Percentiles rank a stretch among this genome's conserved stretches.
Evolutionary conservation across 2,797 vertebrate species (phyloP).

Genomic region (Streptopelia turtur): DNA sequence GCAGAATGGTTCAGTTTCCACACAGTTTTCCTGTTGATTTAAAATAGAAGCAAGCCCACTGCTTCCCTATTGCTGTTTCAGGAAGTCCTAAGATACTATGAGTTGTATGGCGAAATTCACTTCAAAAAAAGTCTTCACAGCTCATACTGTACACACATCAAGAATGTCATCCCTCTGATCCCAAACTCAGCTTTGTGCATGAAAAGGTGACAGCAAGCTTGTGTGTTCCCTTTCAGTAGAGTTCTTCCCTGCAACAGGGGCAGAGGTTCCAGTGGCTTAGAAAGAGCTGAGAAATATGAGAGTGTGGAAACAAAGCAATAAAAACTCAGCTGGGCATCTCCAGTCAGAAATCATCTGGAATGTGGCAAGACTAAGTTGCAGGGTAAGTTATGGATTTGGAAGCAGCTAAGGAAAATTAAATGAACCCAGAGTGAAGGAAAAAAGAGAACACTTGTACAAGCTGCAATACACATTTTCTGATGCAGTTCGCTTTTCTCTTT

Average conservation of each 20-base stretch:
- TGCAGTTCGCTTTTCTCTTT: background rate
- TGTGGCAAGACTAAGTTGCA: background rate
- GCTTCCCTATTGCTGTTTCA: background rate
- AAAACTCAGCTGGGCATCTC: constrained; percentile 19
- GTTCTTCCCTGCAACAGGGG: background rate
- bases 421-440: background rate
- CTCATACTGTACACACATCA: background rate
- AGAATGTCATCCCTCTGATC: background rate
- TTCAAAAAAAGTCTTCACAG: background rate
- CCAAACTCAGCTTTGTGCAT: background rate
- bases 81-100: background rate
- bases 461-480: background rate
- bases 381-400: constrained; percentile 11
- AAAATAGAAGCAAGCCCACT: background rate
- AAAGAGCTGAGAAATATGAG: constrained; percentile 42
- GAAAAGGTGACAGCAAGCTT: background rate
- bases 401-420: constrained; percentile 44
- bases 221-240: background rate
- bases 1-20: background rate
- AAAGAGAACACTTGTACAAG: background rate
- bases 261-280: background rate
- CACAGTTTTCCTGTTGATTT: background rate
- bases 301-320: constrained; percentile 2
- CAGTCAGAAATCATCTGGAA: constrained; percentile 46
- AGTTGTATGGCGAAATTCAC: background rate